phyloP scores from a whole-genome alignment of 37 sponge, comb jelly and placozoan genomes.

The Ianthella basta region DNA sequence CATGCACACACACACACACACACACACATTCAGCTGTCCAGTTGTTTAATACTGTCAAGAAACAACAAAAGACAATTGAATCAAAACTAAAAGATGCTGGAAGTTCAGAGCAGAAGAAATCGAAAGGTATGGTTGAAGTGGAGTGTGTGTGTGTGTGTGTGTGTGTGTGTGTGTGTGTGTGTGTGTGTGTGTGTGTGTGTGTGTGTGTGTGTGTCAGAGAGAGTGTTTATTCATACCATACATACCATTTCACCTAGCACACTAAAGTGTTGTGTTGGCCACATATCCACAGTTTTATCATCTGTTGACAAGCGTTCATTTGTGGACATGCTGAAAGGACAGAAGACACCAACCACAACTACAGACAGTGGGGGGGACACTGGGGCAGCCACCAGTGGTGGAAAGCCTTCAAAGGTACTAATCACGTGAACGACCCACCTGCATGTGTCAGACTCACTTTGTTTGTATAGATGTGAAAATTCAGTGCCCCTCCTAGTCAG shows the following conservation, averaged over 20 bases:
- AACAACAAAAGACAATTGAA: slow-evolving; percentile 68
- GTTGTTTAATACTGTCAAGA: slow-evolving; percentile 86
- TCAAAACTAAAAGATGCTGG: slow-evolving; percentile 62
- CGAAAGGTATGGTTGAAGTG: slow-evolving; percentile 50
- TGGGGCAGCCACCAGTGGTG: no score
- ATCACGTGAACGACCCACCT: no score
- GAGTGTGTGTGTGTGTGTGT: not conserved
- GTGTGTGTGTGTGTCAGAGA: no score
- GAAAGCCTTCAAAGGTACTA: no score
- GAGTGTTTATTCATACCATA: no score
- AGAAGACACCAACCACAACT: not conserved
- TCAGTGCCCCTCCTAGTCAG: slow-evolving; percentile 30
- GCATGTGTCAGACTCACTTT: no score
- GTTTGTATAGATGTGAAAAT: slow-evolving; percentile 17
- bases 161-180: not conserved
- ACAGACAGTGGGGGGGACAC: not conserved
- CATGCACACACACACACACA: not conserved
- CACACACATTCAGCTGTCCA: slow-evolving; percentile 60
- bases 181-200: not conserved
- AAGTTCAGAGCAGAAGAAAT: slow-evolving; percentile 61
- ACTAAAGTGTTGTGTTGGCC: not conserved
- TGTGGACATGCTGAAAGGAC: slow-evolving; percentile 57
- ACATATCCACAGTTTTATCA: slow-evolving; percentile 41
- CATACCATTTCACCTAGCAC: no score
- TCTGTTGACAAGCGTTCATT: slow-evolving; percentile 57